Evolutionary conservation across 2,888 invertebrate genomes (phyloP).

Genomic region (Kryphioiulus occultus): DNA sequence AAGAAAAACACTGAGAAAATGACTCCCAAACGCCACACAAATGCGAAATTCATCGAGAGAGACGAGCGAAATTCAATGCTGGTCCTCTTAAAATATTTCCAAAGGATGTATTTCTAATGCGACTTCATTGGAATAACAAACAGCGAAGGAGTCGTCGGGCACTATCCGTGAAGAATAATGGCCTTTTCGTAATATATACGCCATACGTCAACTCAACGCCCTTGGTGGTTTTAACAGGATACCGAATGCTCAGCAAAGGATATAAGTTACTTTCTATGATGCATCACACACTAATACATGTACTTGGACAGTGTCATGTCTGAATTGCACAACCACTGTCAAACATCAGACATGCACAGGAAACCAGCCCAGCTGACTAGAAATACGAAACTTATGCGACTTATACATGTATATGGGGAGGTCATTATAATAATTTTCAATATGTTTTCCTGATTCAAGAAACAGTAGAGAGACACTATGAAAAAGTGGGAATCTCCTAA

Average conservation of each 20-base stretch:
- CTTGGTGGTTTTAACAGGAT: neutral
- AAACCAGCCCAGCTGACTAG: too few relatives aligned
- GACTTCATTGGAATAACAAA: conserved; percentile 12
- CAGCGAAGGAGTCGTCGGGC: neutral
- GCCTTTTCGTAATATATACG: neutral
- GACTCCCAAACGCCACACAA: neutral
- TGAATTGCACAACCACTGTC: neutral
- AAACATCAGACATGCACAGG: neutral
- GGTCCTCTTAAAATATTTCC: neutral
- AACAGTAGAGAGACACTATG: too few relatives aligned
- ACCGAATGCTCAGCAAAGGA: too few relatives aligned
- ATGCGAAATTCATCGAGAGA: conserved; percentile 25
- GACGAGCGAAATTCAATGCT: neutral
- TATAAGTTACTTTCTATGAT: neutral
- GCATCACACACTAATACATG: too few relatives aligned
- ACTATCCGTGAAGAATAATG: neutral
- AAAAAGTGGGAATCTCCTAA: too few relatives aligned
- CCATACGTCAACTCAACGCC: neutral
- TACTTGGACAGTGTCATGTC: too few relatives aligned
- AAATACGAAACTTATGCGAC: too few relatives aligned
- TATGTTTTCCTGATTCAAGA: too few relatives aligned
- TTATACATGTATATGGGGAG: too few relatives aligned
- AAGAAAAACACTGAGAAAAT: conserved; percentile 18
- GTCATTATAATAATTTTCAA: too few relatives aligned
- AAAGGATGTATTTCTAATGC: neutral